Conservation (phyloP, 1,140 invertebrate species). For the Solenopsis fugax region DNA sequence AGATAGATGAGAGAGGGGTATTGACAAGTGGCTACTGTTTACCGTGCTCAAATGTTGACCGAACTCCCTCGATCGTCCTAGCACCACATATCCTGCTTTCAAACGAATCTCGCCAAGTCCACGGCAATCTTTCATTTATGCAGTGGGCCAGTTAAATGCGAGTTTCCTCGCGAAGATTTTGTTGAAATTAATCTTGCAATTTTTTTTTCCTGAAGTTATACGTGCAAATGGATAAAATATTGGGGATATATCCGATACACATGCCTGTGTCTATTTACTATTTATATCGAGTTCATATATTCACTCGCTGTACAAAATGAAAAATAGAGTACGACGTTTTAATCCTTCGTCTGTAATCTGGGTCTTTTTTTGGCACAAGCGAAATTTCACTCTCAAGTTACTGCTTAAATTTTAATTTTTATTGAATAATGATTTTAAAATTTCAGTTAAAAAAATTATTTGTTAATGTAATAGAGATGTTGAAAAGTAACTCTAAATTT, state of each 20-base stretch:
- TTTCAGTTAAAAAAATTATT: too few species aligned
- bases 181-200: constrained; percentile 2
- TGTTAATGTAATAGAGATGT: too few species aligned
- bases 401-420: too few species aligned
- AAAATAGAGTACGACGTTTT: neutral
- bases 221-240: neutral
- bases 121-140: constrained; percentile 44
- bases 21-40: constrained; percentile 76
- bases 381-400: too few species aligned
- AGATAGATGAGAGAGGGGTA: constrained; percentile 38
- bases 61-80: constrained; percentile 73
- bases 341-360: too few species aligned
- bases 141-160: constrained; percentile 32
- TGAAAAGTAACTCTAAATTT: too few species aligned
- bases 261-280: neutral
- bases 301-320: neutral
- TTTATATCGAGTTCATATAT: neutral
- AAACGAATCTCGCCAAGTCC: constrained; percentile 72
- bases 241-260: too few species aligned
- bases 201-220: neutral
- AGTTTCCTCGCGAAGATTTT: neutral
- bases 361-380: too few species aligned
- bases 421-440: too few species aligned
- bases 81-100: constrained; percentile 78
- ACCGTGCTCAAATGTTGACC: constrained; percentile 82